These are phyloP conservation scores for Conops quadrifasciatus DNA, from an alignment of 2,888 invertebrate genomes.

Conservation along the genomic window DNA sequence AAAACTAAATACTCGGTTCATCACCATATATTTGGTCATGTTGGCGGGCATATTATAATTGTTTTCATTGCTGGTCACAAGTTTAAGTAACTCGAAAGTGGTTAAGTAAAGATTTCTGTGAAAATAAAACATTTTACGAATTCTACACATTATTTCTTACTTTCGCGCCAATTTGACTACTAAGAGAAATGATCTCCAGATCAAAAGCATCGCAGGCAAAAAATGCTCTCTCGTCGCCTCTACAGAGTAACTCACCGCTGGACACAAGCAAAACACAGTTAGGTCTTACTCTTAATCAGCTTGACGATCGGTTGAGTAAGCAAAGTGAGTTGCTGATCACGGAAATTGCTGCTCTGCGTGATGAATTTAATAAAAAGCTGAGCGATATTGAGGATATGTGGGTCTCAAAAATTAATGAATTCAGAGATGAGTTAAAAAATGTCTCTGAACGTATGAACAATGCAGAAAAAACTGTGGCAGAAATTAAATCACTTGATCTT, in stretches of 20 bases:
- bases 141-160: not conserved
- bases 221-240: not conserved
- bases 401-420: not conserved
- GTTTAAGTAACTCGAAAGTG: not conserved
- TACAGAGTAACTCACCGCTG: not conserved
- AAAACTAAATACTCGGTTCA: not conserved
- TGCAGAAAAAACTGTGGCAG: not conserved
- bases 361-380: not conserved
- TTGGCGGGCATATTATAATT: not conserved
- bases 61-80: not conserved
- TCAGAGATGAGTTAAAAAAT: not conserved
- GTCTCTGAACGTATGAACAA: not conserved
- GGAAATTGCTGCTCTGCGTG: not conserved
- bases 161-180: not conserved
- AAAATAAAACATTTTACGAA: not conserved
- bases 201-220: not conserved
- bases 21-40: not conserved
- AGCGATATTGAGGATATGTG: not conserved
- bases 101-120: not conserved
- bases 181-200: no score
- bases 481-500: not conserved
- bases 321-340: not conserved
- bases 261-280: not conserved
- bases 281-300: not conserved
- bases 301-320: no score